phyloP scores from a whole-genome alignment of 2,113 vertebrate genomes.

The Saguinus midas region DNA sequence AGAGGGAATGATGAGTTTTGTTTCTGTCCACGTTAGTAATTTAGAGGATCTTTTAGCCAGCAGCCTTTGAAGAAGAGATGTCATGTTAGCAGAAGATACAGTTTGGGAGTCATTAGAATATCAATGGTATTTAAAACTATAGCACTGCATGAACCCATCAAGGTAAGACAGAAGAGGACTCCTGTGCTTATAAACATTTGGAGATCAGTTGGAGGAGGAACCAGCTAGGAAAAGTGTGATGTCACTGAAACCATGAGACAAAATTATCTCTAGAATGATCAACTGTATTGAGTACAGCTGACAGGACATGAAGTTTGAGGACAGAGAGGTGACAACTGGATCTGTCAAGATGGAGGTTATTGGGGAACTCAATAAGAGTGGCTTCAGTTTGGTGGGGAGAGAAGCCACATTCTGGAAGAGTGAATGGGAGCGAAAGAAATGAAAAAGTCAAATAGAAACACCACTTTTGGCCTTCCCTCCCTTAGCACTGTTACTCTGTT shows the following conservation, averaged over 20 bases:
- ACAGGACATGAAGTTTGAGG: slow-evolving; percentile 18
- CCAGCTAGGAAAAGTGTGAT: not conserved
- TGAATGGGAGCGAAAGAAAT: not conserved
- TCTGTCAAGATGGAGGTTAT: not conserved
- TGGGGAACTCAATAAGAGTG: not conserved
- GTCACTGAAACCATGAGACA: not conserved
- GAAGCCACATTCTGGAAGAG: not conserved
- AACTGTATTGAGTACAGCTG: not conserved
- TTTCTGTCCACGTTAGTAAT: not conserved
- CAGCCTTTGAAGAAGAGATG: not conserved
- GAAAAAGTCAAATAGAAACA: not conserved
- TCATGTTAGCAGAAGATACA: slow-evolving; percentile 2
- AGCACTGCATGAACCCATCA: not conserved
- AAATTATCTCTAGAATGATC: slow-evolving; percentile 38
- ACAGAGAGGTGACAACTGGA: not conserved
- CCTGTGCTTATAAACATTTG: not conserved
- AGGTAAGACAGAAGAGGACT: not conserved
- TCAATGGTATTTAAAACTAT: not conserved
- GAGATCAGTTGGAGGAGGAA: slow-evolving; percentile 10
- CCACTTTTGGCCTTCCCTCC: not conserved
- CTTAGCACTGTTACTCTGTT: slow-evolving; percentile 13
- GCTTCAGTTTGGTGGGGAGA: not conserved
- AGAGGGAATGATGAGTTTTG: not conserved
- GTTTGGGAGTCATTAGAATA: not conserved
- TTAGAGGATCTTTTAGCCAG: slow-evolving; percentile 24